Evolutionary conservation across 2,888 invertebrate species (phyloP), one percentile per base, ranked within the genome.

Genomic region (Mylabris sibirica): DNA sequence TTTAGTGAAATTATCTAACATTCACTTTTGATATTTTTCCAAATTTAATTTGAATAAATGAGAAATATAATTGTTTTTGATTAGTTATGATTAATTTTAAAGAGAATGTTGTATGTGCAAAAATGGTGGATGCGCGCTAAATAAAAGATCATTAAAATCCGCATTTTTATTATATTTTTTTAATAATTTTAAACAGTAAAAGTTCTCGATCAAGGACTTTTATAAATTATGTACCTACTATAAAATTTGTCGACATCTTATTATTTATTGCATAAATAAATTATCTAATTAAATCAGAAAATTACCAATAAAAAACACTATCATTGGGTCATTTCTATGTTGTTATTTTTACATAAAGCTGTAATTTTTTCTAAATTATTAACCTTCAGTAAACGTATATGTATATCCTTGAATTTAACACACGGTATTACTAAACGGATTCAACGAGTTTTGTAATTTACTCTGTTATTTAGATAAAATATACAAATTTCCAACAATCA

Each of bases 371-470:
- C 3, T 11, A 57, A 57, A 24, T 57, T 24, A 24, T 57, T 24
- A 57, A 57, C 24, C 53, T 57, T 57, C 57, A 57, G 24, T 12
- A 12, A 24, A 5, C 14, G 1, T 12, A 3, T 3, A 12, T 57
- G 22, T 57, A 22, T 57, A 57, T 57, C 57, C 57, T 57, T 57
- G 57, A 5, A 24, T 57, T 57, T 57, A 57, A 24, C 57, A 57
- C 24, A 57, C n/a, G n/a, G 24, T 11, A 2, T 57, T 57, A 12
- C 57, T 57, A 57, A 57, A 57, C 57, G 9, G 12, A 57, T 57
- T 57, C 24, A 57, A 57, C 57, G 11, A 24, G 24, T 57, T 57
- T 24, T 57, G 14, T 24, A 57, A 57, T 57, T 57, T 57, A 14
- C 24, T 2, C 12, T 57, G 24, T 12, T 24, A 24, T 57, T 57